Evolutionary conservation across 2,113 vertebrate species (phyloP).

Genomic region (Hippocampus barbouri): DNA sequence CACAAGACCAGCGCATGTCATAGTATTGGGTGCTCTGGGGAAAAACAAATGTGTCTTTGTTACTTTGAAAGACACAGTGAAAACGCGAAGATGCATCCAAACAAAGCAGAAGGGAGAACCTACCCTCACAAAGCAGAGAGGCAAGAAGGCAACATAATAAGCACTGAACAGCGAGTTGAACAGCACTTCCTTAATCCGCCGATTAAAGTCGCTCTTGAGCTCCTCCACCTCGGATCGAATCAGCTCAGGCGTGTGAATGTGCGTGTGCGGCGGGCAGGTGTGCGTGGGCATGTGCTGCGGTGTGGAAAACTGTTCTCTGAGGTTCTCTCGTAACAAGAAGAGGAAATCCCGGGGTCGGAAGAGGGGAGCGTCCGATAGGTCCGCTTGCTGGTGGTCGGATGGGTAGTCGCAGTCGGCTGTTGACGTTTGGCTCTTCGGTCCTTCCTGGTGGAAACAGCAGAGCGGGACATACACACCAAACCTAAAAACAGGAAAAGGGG

Average conservation of each 20-base stretch:
- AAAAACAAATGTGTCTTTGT: background rate
- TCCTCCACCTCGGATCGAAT: constrained; percentile 96
- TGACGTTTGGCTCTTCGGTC: constrained; percentile 75
- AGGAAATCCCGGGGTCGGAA: constrained; percentile 90
- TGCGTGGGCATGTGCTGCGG: constrained; percentile 84
- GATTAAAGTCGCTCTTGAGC: constrained; percentile 96
- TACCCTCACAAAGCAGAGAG: constrained; percentile 97
- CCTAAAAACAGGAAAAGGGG: constrained; percentile 57
- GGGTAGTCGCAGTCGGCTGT: constrained; percentile 81
- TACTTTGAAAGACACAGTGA: background rate
- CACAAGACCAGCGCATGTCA: constrained; percentile 99
- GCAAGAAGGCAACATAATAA: constrained; percentile 96
- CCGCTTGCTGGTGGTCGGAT: constrained; percentile 70
- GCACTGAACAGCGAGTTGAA: constrained; percentile 99
- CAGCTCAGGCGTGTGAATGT: constrained; percentile 88
- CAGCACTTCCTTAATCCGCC: constrained; percentile 96
- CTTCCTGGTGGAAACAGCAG: constrained; percentile 97
- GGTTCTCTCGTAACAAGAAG: constrained; percentile 85
- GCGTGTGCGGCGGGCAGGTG: constrained; percentile 88
- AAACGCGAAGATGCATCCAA: background rate
- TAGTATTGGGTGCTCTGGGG: constrained; percentile 97
- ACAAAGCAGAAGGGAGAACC: constrained; percentile 18
- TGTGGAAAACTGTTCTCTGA: constrained; percentile 90
- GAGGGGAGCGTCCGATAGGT: constrained; percentile 76
- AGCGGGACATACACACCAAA: constrained; percentile 97